Base-by-base conservation (phyloP, 2,797 vertebrate genomes). In the Hafferia zeledoni region DNA sequence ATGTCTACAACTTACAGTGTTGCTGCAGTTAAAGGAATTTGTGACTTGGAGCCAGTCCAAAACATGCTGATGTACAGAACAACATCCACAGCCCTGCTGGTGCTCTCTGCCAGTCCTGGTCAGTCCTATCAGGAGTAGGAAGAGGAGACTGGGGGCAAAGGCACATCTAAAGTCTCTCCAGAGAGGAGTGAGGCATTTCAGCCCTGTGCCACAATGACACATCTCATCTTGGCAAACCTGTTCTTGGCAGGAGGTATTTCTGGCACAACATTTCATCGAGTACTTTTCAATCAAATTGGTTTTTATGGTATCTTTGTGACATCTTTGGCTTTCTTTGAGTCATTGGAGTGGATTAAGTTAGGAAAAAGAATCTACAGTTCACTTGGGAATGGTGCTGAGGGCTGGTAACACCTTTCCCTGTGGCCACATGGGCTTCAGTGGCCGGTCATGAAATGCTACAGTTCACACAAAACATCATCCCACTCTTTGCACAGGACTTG, bases 81-180 rank as follows among this genome's bases (percentile, higher is more conserved):
- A 76, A 93, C 83, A 83, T 19, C 53, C 65, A 39, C 37, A 49
- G 72, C 31, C 76, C 28, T 76, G 60, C 76, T 65, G 46, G 25
- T 68, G 28, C 24, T 83, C 9, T 2, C 44, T 71, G 89, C 59
- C 83, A 82, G 50, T 31, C 47, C 46, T 56, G 3, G 14, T 91
- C 87, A 87, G 25, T 19, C 39, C 64, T 59, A 33, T 11, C 39
- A 69, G n/a, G 28, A 18, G 28, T 0, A 52, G 61, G 14, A 76
- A 71, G 50, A 78, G 57, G 30, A 60, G 44, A 53, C 25, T 46
- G 86, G 81, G 90, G 35, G 74, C 65, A 78, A 93, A 89, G 53
- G 76, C 57, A 52, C 25, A 35, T 37, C 24, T 46, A 0, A 46
- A 75, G 65, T 33, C 35, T 39, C 28, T 64, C 47, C 30, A 20